Conservation (phyloP, 2,888 invertebrate species). For the Machimus rusticus region DNA sequence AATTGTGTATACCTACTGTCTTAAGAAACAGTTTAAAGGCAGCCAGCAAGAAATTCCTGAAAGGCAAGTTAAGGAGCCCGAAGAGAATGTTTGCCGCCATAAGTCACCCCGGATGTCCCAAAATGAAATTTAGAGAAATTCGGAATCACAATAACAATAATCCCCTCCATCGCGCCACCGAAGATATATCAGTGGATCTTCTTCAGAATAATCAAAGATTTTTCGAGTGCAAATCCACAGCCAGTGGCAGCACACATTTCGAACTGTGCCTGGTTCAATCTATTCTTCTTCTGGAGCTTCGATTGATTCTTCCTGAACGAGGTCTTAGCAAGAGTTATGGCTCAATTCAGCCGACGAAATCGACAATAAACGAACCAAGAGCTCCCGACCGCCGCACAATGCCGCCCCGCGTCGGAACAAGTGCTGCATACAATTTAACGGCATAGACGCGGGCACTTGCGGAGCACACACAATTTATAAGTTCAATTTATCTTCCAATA, state of each 20-base stretch:
- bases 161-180: neutral
- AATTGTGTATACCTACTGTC: neutral
- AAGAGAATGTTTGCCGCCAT: neutral
- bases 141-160: neutral
- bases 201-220: slow-evolving; percentile 7
- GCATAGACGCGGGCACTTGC: neutral
- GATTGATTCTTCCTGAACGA: slow-evolving; percentile 39
- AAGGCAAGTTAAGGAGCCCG: neutral
- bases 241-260: neutral
- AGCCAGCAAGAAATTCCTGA: neutral
- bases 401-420: neutral
- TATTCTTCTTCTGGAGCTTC: slow-evolving; percentile 9
- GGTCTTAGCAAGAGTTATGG: slow-evolving; percentile 30
- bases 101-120: neutral
- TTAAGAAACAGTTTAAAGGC: neutral
- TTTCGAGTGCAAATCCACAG: slow-evolving; percentile 16
- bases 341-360: slow-evolving; percentile 22
- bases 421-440: slow-evolving; percentile 4
- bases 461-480: slow-evolving; percentile 37
- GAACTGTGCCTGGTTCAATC: slow-evolving; percentile 12
- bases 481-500: slow-evolving; percentile 39
- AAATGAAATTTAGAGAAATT: neutral
- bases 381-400: neutral
- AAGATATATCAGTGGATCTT: neutral
- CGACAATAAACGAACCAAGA: slow-evolving; percentile 8